Conservation (phyloP, 2,888 invertebrate genomes). For the Entomobrya multifasciata region DNA sequence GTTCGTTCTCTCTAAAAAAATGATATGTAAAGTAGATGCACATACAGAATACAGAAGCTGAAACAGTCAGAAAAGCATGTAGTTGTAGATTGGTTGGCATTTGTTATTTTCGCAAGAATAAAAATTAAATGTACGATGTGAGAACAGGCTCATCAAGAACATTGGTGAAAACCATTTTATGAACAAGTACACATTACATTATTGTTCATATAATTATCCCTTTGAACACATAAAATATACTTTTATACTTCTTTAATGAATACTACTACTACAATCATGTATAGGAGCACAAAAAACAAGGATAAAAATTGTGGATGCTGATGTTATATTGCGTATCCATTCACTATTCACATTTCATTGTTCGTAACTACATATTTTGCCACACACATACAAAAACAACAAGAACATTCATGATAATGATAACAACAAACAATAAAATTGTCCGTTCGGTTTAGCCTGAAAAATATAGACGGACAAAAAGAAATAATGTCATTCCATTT, state of each 20-base stretch:
- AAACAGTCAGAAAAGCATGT: background rate
- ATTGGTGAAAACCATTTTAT: constrained; percentile 13
- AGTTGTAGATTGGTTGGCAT: constrained; percentile 40
- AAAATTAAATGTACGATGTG: constrained; percentile 57
- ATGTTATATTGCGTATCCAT: no score
- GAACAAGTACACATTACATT: constrained; percentile 8
- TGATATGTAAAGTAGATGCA: no score
- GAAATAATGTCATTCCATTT: background rate
- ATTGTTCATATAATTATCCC: constrained; percentile 17
- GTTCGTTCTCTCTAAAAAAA: background rate
- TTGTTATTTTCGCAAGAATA: constrained; percentile 39
- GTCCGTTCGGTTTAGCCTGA: background rate
- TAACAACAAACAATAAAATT: constrained; percentile 37
- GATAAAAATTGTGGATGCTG: no score
- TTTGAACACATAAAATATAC: background rate
- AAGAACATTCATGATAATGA: constrained; percentile 13
- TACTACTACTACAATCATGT: background rate
- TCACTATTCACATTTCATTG: no score
- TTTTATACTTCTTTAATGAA: background rate
- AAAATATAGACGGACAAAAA: constrained; percentile 4
- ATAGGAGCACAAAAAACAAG: background rate
- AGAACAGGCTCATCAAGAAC: constrained; percentile 50
- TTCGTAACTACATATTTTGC: no score
- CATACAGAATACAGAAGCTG: constrained; percentile 13
- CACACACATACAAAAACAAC: constrained; percentile 39